Evolutionary conservation across 2,888 invertebrate species (phyloP).

Genomic region (Tetanocera ferruginea): DNA sequence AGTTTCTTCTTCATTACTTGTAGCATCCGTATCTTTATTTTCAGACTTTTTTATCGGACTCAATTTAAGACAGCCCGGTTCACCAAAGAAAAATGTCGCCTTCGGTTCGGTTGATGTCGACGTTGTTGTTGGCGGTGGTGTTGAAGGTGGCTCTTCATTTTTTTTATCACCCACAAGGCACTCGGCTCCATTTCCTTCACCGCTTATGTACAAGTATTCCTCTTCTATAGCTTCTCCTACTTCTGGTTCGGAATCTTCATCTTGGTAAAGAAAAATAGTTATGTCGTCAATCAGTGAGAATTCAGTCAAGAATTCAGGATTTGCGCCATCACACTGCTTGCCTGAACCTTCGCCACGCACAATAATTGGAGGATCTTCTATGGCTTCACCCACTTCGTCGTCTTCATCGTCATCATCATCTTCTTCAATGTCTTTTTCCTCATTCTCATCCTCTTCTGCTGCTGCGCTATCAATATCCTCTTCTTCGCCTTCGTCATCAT

Average conservation of each 20-base stretch:
- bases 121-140: constrained; percentile 37
- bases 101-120: constrained; percentile 51
- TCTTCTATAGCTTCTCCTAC: constrained; percentile 82
- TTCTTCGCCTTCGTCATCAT: constrained; percentile 57
- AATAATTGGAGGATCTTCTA: constrained; percentile 81
- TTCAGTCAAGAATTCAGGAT: constrained; percentile 20
- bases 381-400: constrained; percentile 74
- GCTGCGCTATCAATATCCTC: constrained; percentile 64
- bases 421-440: constrained; percentile 58
- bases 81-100: constrained; percentile 70
- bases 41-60: constrained; percentile 60
- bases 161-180: constrained; percentile 80
- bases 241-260: constrained; percentile 23
- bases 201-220: constrained; percentile 75
- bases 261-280: not conserved
- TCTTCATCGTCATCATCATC: constrained; percentile 57
- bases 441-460: constrained; percentile 63
- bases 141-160: constrained; percentile 71
- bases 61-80: constrained; percentile 69
- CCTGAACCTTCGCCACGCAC: constrained; percentile 80
- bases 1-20: not conserved
- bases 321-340: constrained; percentile 74
- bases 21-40: constrained; percentile 8
- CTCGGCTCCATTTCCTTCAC: constrained; percentile 78
- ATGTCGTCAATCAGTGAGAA: not conserved